Conservation (phyloP, 2,113 vertebrate genomes). For the Microtus pennsylvanicus region DNA sequence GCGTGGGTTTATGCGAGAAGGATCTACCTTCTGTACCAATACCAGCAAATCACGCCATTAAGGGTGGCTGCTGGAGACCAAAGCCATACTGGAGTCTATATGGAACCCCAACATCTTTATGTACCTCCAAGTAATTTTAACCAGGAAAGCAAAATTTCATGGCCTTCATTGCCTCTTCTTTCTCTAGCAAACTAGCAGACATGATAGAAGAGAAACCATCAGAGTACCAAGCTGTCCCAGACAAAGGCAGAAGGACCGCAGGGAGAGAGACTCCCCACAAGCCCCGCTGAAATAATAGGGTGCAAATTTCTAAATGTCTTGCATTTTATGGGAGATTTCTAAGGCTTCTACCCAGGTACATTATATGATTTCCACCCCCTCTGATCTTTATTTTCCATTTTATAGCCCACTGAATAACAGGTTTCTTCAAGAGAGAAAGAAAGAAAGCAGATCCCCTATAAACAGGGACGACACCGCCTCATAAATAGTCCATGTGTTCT, state of each 20-base stretch:
- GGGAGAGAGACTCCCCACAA: constrained; percentile 65
- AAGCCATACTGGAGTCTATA: constrained; percentile 21
- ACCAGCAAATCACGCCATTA: not conserved
- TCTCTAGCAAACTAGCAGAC: not conserved
- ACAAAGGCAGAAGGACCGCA: not conserved
- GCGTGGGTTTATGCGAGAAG: not conserved
- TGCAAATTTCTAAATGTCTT: constrained; percentile 84
- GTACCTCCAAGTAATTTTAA: not conserved
- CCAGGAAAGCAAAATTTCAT: not conserved
- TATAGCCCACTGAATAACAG: constrained; percentile 84
- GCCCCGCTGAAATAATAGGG: constrained; percentile 79
- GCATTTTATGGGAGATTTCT: constrained; percentile 83
- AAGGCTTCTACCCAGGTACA: constrained; percentile 85
- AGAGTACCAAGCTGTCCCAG: constrained; percentile 52
- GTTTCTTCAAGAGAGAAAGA: constrained; percentile 85
- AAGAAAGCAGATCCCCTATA: constrained; percentile 87
- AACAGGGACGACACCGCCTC: constrained; percentile 83
- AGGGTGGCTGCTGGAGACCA: not conserved
- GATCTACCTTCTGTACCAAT: not conserved
- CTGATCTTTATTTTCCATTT: constrained; percentile 88
- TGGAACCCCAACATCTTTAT: fast-evolving
- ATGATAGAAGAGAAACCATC: not conserved
- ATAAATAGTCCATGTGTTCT: constrained; percentile 49
- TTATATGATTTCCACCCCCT: constrained; percentile 85
- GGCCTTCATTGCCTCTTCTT: not conserved